Base-by-base conservation (phyloP, 1,140 invertebrate species). In the Drosophila pachea region DNA sequence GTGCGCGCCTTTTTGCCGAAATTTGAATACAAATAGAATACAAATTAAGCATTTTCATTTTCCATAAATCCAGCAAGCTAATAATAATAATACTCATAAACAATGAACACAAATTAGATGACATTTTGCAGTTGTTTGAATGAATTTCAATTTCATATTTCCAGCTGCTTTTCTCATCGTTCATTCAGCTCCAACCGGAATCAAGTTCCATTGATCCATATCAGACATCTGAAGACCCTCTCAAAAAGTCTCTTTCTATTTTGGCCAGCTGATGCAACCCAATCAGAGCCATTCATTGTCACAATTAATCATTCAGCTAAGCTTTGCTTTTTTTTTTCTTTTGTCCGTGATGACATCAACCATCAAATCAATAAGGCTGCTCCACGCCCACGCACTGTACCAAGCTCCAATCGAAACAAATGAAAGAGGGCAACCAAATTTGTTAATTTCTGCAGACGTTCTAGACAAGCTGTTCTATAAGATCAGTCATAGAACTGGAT, bases 341-440 rank as follows among this genome's bases (percentile, higher is more conserved):
- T 43, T 7, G 14, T 43, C 2, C 7, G 33, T 7, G 7, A 22
- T 56, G 40, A 45, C 54, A 45, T 45, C 54, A 56, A 33, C 16
- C 2, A 42, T 11, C 40, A 49, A 50, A 56, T 48, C 36, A 11
- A 55, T 29, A 55, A 58, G 12, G n/a, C 9, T 29, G 4, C 22
- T 14, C n/a, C 42, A 12, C 78, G 60, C 76, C 61, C 78, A 73
- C 62, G 14, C 60, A 8, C n/a, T 53, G 68, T 73, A 65, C 58
- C 76, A 79, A 79, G 63, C 73, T 42, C n/a, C 47, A 43, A 49
- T 42, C 55, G 45, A 82, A 82, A 82, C 69, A 82, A 55, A 68
- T 3, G 4, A 55, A 61, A n/a, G n/a, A 31, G 3, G 1, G 14
- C 5, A 5, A 42, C 9, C 3, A 42, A 29, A 54, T 48, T 31